Percentiles rank a stretch among this genome's conserved stretches.
Evolutionary conservation across 2,113 vertebrate species (phyloP).

Genomic region (Dicaeum eximium): DNA sequence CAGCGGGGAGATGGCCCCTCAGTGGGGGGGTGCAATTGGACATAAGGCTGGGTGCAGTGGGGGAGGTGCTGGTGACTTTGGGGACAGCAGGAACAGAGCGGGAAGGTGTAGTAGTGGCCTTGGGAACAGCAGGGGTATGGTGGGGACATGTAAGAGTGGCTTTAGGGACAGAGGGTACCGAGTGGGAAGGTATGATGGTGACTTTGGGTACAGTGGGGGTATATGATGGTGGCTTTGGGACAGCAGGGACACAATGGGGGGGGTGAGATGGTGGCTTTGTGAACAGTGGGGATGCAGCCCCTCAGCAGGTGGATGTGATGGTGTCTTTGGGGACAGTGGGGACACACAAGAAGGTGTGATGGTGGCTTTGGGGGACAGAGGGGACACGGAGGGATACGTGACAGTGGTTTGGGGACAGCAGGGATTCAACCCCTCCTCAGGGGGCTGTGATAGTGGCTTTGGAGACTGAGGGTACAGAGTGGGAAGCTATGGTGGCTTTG

Average conservation of each 20-base stretch:
- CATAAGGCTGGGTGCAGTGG: accelerated
- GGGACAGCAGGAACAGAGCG: accelerated
- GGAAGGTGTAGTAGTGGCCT: too few species aligned
- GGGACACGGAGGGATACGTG: too few species aligned
- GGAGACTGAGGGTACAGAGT: background rate
- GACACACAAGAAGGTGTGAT: accelerated
- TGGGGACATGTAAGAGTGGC: background rate
- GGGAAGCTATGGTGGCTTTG: background rate
- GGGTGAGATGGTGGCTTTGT: background rate
- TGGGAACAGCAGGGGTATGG: background rate
- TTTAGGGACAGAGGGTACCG: background rate
- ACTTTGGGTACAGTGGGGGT: background rate
- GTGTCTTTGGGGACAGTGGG: background rate
- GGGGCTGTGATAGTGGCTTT: background rate
- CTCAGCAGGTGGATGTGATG: accelerated
- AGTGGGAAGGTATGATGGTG: background rate
- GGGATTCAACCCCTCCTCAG: background rate
- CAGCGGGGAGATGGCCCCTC: too few species aligned
- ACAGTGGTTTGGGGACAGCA: background rate
- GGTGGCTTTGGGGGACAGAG: background rate
- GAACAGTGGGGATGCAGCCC: background rate
- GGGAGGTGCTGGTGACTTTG: background rate
- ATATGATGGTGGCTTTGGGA: background rate
- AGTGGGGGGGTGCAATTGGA: background rate
- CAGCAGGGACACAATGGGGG: background rate